A percentile compares a stretch with the other conserved stretches of the same genome.
phyloP scores from a whole-genome alignment of 2,113 vertebrate genomes.

The Chionomys nivalis region DNA sequence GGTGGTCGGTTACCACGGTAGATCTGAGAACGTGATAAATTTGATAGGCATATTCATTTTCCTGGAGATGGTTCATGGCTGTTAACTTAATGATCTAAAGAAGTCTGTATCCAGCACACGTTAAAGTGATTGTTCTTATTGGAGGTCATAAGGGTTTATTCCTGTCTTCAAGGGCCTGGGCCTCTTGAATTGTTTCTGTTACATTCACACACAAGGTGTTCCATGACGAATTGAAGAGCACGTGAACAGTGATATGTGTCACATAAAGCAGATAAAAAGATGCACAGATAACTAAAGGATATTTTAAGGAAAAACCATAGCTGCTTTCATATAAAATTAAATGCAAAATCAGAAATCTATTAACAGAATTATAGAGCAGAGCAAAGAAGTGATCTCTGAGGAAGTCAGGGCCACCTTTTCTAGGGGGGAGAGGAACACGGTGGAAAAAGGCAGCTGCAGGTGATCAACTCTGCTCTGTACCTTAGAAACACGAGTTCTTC shows the following conservation, averaged over 20 bases:
- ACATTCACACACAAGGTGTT: neutral
- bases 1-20: neutral
- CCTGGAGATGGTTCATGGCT: neutral
- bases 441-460: neutral
- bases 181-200: neutral
- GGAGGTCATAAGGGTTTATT: neutral
- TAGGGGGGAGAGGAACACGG: neutral
- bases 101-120: neutral
- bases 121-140: conserved; percentile 28
- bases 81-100: conserved; percentile 26
- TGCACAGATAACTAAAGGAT: neutral
- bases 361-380: neutral
- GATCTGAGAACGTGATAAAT: neutral
- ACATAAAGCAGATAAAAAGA: neutral
- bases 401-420: neutral
- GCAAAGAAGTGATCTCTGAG: neutral
- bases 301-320: neutral
- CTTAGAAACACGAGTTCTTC: neutral
- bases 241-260: neutral
- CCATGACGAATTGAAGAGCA: neutral
- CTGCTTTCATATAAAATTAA: conserved; percentile 4
- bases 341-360: neutral
- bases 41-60: conserved; percentile 33
- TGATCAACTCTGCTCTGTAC: neutral
- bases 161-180: neutral